phyloP scores from a whole-genome alignment of 2,797 vertebrate species.

The Fistularia tabacaria region DNA sequence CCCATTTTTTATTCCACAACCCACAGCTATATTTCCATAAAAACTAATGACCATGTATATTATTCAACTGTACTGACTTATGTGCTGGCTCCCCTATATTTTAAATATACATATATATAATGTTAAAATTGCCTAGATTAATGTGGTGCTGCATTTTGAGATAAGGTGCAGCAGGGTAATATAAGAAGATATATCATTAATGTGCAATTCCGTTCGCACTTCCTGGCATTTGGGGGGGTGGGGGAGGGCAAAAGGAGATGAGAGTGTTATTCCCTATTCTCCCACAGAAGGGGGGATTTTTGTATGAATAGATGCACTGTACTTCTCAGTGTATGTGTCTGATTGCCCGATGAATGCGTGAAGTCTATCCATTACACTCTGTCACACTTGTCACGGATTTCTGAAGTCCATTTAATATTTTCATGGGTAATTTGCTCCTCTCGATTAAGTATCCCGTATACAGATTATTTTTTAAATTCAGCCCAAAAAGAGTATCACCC shows the following conservation, averaged over 20 bases:
- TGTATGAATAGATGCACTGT: constrained; percentile 3
- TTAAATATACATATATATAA: constrained; percentile 52
- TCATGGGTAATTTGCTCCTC: not conserved
- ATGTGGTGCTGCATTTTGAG: constrained; percentile 67
- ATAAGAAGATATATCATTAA: constrained; percentile 53
- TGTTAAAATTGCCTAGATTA: constrained; percentile 63
- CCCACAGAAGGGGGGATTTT: too few relatives aligned
- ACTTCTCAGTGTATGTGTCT: constrained; percentile 12
- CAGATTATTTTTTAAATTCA: too few relatives aligned
- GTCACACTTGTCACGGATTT: not conserved
- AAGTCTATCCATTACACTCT: not conserved
- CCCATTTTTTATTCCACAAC: constrained; percentile 74
- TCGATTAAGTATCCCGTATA: too few relatives aligned
- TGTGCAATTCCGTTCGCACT: constrained; percentile 47
- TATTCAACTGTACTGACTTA: constrained; percentile 71
- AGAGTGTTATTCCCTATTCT: constrained; percentile 1
- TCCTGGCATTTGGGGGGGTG: constrained; percentile 43
- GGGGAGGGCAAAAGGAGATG: constrained; percentile 24
- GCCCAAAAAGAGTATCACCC: too few relatives aligned
- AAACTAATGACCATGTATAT: constrained; percentile 75
- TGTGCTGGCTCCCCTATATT: constrained; percentile 61
- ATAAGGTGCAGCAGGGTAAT: constrained; percentile 58
- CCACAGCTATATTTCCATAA: constrained; percentile 77
- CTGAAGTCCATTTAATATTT: constrained; percentile 2
- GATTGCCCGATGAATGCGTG: constrained; percentile 7